Percentiles rank a stretch among this genome's conserved stretches.
These are phyloP conservation scores for Heterotis niloticus DNA, from an alignment of 2,113 vertebrate genomes.

Conservation along the genomic window DNA sequence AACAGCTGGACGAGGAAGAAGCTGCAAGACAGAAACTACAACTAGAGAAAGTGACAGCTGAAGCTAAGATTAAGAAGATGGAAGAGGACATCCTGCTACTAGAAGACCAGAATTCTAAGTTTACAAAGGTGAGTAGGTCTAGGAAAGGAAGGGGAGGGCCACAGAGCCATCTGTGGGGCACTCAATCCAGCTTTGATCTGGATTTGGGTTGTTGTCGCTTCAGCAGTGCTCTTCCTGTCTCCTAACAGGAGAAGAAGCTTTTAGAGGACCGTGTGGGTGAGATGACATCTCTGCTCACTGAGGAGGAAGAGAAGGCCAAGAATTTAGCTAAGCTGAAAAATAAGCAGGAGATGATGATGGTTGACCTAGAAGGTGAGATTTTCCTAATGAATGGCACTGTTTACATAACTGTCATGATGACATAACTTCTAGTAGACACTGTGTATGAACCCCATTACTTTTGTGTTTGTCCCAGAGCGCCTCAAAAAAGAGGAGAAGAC, in stretches of 20 bases:
- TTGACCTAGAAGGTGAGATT: slow-evolving; percentile 85
- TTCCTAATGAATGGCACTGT: not conserved
- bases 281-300: slow-evolving; percentile 85
- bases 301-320: slow-evolving; percentile 97
- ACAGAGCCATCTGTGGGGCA: not conserved
- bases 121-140: slow-evolving; percentile 77
- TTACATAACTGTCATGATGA: not conserved
- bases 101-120: slow-evolving; percentile 97
- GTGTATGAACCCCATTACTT: not conserved
- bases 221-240: not conserved
- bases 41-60: slow-evolving; percentile 93
- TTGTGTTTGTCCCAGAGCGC: slow-evolving; percentile 67
- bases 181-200: too few species aligned
- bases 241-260: slow-evolving; percentile 86
- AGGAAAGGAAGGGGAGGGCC: not conserved
- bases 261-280: slow-evolving; percentile 88
- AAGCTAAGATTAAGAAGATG: slow-evolving; percentile 97
- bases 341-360: slow-evolving; percentile 98
- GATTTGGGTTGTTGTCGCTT: not conserved
- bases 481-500: slow-evolving; percentile 98
- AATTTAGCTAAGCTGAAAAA: slow-evolving; percentile 93
- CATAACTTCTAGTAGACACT: not conserved
- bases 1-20: slow-evolving; percentile 95
- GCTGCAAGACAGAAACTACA: slow-evolving; percentile 94
- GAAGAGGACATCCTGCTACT: slow-evolving; percentile 92